Evolutionary conservation across 1,140 invertebrate genomes (phyloP).

Genomic region (Cepaea nemoralis): DNA sequence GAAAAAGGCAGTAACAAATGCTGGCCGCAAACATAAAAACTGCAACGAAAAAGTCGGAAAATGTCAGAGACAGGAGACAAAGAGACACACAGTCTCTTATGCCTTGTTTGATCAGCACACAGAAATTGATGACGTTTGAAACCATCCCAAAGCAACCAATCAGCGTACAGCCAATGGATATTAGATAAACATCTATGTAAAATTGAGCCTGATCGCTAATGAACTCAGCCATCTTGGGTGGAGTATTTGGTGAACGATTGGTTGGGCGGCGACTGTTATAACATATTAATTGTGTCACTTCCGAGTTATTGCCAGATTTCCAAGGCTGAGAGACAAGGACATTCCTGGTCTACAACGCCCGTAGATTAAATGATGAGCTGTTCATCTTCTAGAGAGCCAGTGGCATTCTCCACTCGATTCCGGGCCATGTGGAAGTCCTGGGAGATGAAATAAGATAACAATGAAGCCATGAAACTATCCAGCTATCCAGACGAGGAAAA

Average conservation of each 20-base stretch:
- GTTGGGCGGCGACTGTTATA: too few species aligned
- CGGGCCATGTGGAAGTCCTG: too few species aligned
- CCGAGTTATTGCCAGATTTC: too few species aligned
- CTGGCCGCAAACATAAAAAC: neutral
- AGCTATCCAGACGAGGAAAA: too few species aligned
- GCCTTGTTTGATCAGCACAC: neutral
- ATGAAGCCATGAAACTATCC: too few species aligned
- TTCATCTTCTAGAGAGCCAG: too few species aligned
- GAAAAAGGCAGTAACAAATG: neutral
- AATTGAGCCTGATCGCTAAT: neutral
- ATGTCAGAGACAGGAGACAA: constrained; percentile 14
- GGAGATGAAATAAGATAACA: too few species aligned
- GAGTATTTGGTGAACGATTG: neutral
- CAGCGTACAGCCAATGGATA: neutral
- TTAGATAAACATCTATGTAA: neutral
- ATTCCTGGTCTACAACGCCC: too few species aligned
- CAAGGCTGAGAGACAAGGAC: too few species aligned
- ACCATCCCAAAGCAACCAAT: neutral
- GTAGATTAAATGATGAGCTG: too few species aligned
- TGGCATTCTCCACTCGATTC: too few species aligned
- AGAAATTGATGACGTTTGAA: constrained; percentile 4
- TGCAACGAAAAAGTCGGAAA: constrained; percentile 18
- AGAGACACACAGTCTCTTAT: constrained; percentile 10
- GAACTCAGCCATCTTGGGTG: neutral
- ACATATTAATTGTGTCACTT: too few species aligned